Base-by-base conservation (phyloP, 2,888 invertebrate genomes). In the Lamellibrachia columna region DNA sequence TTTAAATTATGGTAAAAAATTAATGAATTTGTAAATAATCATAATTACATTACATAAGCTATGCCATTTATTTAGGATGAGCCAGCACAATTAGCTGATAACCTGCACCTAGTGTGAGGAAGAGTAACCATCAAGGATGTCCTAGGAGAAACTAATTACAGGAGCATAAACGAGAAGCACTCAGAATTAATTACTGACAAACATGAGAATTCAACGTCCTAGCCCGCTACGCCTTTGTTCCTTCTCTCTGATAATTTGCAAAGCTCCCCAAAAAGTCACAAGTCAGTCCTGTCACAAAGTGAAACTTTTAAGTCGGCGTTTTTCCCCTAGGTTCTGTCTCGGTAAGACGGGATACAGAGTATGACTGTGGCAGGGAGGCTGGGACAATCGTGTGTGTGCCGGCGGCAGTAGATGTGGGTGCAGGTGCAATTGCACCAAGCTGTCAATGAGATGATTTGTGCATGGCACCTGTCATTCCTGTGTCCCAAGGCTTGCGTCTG, bases 381-480 rank as follows among this genome's bases (percentile, higher is more conserved):
- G 75, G 6, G n/a, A 75, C 75, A 75, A 75, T 15, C 75, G 15
- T n/a, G 3, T 11, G 3, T 75, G 22, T 6, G 75, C 75, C 75
- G n/a, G 15, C 2, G 75, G 75, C 75, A 75, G 75, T 22, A 15
- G 75, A 22, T 0, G 75, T n/a, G n/a, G 75, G 75, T 0, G 75
- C 75, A 75, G 75, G 75, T 75, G 75, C 75, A 6, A 75, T 15
- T 75, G 75, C n/a, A n/a, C 22, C 22, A 75, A 22, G 75, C 75
- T 75, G 75, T 75, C 75, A 75, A 75, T 75, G 22, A 75, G 75
- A 75, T 75, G 75, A 75, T 75, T 75, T 75, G 22, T 75, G 75
- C 75, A 22, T 9, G n/a, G 15, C 75, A 75, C 75, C 75, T 75
- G 75, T 15, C 22, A 3, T n/a, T 0, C 22, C n/a, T 6, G 22